Conservation (phyloP, 1,140 invertebrate species). For the Mizuhopecten yessoensis region DNA sequence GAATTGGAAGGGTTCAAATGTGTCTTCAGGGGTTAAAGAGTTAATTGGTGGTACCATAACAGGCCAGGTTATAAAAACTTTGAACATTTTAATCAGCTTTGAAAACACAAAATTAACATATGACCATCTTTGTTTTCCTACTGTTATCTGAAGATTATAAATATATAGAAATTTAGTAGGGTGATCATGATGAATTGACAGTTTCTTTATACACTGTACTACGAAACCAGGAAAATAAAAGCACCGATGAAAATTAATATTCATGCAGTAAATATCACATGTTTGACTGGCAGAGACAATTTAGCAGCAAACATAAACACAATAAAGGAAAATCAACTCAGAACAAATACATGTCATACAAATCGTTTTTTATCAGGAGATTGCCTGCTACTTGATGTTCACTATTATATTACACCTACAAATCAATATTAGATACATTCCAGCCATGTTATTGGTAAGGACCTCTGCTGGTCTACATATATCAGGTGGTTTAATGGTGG, state of each 20-base stretch:
- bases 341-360: neutral
- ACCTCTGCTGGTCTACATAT: neutral
- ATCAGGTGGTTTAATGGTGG: slow-evolving; percentile 6
- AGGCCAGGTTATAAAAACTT: no score
- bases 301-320: neutral
- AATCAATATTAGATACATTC: slow-evolving; percentile 1
- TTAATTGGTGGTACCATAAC: no score
- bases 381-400: neutral
- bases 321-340: no score
- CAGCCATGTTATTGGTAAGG: neutral
- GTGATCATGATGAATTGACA: no score
- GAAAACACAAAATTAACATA: no score
- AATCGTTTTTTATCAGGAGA: slow-evolving; percentile 6
- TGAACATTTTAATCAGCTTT: no score
- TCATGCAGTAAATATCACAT: neutral
- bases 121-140: no score
- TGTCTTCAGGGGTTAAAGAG: no score
- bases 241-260: neutral
- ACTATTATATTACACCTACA: slow-evolving; percentile 13
- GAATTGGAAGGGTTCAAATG: no score
- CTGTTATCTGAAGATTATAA: no score
- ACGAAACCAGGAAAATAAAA: neutral
- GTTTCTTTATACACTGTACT: no score
- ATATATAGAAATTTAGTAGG: no score
- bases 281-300: neutral